Conservation (phyloP, 2,888 invertebrate species). For the Drosophila neonasuta region DNA sequence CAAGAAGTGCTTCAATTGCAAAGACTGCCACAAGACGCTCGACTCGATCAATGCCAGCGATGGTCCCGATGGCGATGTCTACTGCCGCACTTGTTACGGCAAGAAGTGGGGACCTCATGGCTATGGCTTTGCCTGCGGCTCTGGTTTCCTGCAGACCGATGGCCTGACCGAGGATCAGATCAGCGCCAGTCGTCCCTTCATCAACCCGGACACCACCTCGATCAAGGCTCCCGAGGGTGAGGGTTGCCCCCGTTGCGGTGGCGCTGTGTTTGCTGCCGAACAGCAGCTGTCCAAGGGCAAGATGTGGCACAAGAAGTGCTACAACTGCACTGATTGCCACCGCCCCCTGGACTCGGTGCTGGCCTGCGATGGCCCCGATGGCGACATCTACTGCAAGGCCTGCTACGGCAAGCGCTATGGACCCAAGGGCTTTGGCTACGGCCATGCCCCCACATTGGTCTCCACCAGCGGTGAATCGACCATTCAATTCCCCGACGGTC, state of each 20-base stretch:
- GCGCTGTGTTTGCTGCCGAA: constrained; percentile 97
- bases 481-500: constrained; percentile 87
- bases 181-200: constrained; percentile 90
- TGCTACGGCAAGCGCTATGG: constrained; percentile 96
- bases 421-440: constrained; percentile 95
- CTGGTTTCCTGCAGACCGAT: constrained; percentile 96
- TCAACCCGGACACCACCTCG: constrained; percentile 92
- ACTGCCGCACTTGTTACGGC: constrained; percentile 98
- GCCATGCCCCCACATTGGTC: constrained; percentile 92
- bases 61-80: constrained; percentile 95
- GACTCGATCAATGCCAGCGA: constrained; percentile 98
- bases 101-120: constrained; percentile 99
- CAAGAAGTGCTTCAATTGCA: constrained; percentile 96
- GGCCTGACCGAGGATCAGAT: constrained; percentile 94
- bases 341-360: constrained; percentile 94
- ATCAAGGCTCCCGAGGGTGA: constrained; percentile 94
- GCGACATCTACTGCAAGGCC: constrained; percentile 95
- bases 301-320: constrained; percentile 98
- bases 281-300: constrained; percentile 97
- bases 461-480: constrained; percentile 89
- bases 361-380: constrained; percentile 96
- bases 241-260: constrained; percentile 96
- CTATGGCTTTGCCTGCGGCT: constrained; percentile 97
- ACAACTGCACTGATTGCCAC: constrained; percentile 95
- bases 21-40: constrained; percentile 95